Base-by-base conservation (phyloP, 2,113 vertebrate species). In the Rhinoderma darwinii region DNA sequence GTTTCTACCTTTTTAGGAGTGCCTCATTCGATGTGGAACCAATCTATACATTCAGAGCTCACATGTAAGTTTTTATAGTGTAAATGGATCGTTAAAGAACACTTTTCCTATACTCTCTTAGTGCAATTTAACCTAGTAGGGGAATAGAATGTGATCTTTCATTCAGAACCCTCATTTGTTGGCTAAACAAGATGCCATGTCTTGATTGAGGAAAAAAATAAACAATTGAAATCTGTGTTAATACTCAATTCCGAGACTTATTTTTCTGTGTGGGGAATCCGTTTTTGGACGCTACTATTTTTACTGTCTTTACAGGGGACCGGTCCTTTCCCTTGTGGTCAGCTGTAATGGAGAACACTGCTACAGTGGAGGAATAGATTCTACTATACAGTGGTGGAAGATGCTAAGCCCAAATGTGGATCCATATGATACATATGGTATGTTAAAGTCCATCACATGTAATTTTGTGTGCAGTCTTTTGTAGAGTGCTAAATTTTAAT, bases 1-100 rank as follows among this genome's bases (percentile, higher is more conserved):
- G 25, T 84, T 75, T 85, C 32, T 59, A 92, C 78, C 93, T 96
- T 63, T 88, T 63, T 88, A 99, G 98, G 97, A 99, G 97, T 97
- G 96, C 98, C 96, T 99, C 98, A 89, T 97, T 99, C 91, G 98
- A 99, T 90, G 98, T 99, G 95, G 98, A 99, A 90, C 98, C 98
- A 51, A 94, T 99, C 94, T 99, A 99, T 92, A 99, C 97, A 1
- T 99, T 99, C 94, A 97, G 98, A 95, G 98, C 96, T 85, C 98
- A 99, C 88, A 93, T 95, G 98, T 99, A 95, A 93, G 98, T 97
- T 89, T 43, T 63, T 37, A 20, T 61, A 59, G 1, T 35, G 15
- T 70, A 2, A 37, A 70, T 9, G n/a, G 12, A 11, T n/a, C n/a
- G 7, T 59, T 59, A n/a, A n/a, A 59, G n/a, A n/a, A 8, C 25